Conservation (phyloP, 1,140 invertebrate genomes). For the Anastrepha ludens region DNA sequence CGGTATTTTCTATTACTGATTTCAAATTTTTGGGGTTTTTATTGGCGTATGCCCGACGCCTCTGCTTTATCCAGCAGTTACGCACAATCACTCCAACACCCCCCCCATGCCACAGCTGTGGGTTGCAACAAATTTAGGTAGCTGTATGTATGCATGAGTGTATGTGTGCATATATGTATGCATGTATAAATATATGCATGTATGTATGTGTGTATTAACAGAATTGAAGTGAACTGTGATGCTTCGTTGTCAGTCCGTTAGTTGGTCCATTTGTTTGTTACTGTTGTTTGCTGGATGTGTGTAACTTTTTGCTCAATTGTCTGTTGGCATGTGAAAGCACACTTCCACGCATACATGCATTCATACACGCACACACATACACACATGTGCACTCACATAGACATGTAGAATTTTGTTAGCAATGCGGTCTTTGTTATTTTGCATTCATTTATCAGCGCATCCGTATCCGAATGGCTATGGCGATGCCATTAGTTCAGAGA, state of each 20-base stretch:
- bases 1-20: slow-evolving; percentile 51
- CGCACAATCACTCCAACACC: neutral
- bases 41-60: neutral
- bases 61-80: neutral
- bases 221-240: neutral
- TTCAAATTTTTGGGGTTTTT: slow-evolving; percentile 53
- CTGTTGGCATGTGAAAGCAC: neutral
- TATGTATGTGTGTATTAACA: neutral
- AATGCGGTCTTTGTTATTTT: slow-evolving; percentile 55
- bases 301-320: neutral
- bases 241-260: slow-evolving; percentile 37
- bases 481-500: neutral
- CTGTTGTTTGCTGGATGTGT: slow-evolving; percentile 22
- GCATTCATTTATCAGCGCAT: slow-evolving; percentile 58
- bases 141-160: neutral
- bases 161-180: neutral
- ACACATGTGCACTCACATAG: neutral
- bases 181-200: neutral
- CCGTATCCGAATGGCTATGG: slow-evolving; percentile 6
- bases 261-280: slow-evolving; percentile 2
- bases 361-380: neutral
- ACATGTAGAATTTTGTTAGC: slow-evolving; percentile 47
- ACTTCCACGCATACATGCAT: neutral
- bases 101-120: neutral
- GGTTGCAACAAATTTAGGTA: neutral